Percentiles rank a stretch among this genome's conserved stretches.
Conservation (phyloP, 2,797 vertebrate species). For the Notolepis coatsorum region DNA sequence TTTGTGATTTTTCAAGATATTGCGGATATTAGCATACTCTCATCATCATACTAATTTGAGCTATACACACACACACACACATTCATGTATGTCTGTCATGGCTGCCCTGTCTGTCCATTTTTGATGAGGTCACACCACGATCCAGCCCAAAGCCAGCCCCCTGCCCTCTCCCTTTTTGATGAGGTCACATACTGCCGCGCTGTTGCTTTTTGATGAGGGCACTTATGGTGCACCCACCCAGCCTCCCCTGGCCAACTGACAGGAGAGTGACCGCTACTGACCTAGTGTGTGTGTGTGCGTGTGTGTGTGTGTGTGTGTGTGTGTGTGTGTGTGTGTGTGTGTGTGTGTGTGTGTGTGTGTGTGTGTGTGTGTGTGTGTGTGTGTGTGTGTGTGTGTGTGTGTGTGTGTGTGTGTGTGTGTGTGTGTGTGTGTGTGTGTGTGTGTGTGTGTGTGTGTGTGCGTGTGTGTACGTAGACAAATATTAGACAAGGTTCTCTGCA, state of each 20-base stretch:
- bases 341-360: neutral
- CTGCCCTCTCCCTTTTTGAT: slow-evolving; percentile 47
- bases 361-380: slow-evolving; percentile 15
- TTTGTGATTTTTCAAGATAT: too few species aligned
- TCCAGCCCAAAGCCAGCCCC: slow-evolving; percentile 50
- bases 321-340: neutral
- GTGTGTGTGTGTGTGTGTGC: too few species aligned
- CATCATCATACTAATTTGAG: too few species aligned
- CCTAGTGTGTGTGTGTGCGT: slow-evolving; percentile 20
- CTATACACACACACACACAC: slow-evolving; percentile 17
- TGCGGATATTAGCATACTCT: too few species aligned
- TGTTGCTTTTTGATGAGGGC: slow-evolving; percentile 53
- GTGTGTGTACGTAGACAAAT: too few species aligned
- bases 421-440: too few species aligned
- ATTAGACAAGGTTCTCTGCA: too few species aligned
- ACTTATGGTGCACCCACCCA: slow-evolving; percentile 25
- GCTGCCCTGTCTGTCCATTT: slow-evolving; percentile 51
- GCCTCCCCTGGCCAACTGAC: slow-evolving; percentile 59
- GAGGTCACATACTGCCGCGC: slow-evolving; percentile 48
- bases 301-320: neutral
- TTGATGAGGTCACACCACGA: slow-evolving; percentile 61
- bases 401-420: too few species aligned
- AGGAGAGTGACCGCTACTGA: slow-evolving; percentile 41
- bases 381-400: too few species aligned
- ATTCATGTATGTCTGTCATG: slow-evolving; percentile 50